These are phyloP conservation scores for Ornithoptera priamus DNA, from an alignment of 2,888 invertebrate genomes.

Conservation along the genomic window DNA sequence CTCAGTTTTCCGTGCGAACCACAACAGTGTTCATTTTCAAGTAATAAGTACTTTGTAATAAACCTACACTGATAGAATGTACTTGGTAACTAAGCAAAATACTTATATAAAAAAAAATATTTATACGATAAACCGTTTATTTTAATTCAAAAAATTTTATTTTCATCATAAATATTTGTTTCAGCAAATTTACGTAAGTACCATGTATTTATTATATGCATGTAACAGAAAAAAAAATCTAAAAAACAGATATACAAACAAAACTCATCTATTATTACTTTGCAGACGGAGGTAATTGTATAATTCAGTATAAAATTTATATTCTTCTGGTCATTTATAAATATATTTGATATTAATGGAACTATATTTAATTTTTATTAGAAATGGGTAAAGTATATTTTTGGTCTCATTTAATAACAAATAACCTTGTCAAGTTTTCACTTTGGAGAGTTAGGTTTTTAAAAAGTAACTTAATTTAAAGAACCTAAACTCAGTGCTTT, in stretches of 20 bases:
- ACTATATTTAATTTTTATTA: neutral
- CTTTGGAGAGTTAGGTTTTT: too few relatives aligned
- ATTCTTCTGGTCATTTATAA: neutral
- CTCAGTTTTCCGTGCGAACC: too few relatives aligned
- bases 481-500: too few relatives aligned
- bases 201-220: neutral
- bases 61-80: too few relatives aligned
- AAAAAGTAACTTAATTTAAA: too few relatives aligned
- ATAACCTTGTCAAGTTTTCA: too few relatives aligned
- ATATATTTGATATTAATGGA: neutral
- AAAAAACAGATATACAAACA: neutral
- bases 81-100: too few relatives aligned
- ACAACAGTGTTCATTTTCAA: too few relatives aligned
- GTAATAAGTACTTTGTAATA: too few relatives aligned
- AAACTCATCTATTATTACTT: neutral
- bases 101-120: too few relatives aligned
- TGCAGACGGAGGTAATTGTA: constrained; percentile 20
- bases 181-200: constrained; percentile 22
- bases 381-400: constrained; percentile 20
- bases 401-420: neutral
- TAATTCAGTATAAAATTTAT: neutral
- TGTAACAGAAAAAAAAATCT: neutral
- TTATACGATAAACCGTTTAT: neutral
- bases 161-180: neutral
- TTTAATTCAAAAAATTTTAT: neutral